These are phyloP conservation scores for Cylloceria caligata DNA, from an alignment of 2,888 invertebrate genomes.

Conservation along the genomic window DNA sequence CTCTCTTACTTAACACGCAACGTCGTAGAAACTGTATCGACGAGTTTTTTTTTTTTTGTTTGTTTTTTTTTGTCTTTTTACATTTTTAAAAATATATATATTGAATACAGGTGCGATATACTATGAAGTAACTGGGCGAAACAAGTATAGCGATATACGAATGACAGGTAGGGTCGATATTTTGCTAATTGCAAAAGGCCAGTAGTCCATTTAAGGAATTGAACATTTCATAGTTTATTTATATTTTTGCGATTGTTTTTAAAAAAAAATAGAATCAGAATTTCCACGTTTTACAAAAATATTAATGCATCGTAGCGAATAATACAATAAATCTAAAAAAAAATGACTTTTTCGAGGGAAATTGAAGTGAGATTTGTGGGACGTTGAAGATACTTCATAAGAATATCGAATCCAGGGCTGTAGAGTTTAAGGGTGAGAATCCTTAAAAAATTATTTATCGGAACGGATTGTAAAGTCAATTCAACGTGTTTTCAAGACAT, in stretches of 20 bases:
- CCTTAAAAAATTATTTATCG: too few species aligned
- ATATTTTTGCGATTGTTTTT: background rate
- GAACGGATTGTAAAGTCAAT: too few species aligned
- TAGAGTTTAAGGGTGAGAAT: too few species aligned
- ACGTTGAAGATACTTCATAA: too few species aligned
- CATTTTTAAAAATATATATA: conserved; percentile 17
- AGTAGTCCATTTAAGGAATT: background rate
- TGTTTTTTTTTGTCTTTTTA: conserved; percentile 1
- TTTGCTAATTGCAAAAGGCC: background rate
- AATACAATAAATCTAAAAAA: too few species aligned
- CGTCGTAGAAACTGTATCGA: conserved; percentile 81
- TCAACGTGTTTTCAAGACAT: too few species aligned
- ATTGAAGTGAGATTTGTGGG: too few species aligned
- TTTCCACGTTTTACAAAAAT: too few species aligned
- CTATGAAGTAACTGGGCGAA: conserved; percentile 3
- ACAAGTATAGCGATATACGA: background rate
- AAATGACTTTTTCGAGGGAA: too few species aligned
- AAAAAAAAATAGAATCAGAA: too few species aligned
- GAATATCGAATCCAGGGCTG: too few species aligned
- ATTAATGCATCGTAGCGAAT: too few species aligned
- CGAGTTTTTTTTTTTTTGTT: conserved; percentile 75
- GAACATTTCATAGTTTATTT: background rate
- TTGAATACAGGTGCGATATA: conserved; percentile 34
- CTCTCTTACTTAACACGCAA: conserved; percentile 81
- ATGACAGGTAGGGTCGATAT: background rate